A percentile compares a stretch with the other conserved stretches of the same genome.
These are phyloP conservation scores for Lamproptera curius DNA, from an alignment of 2,888 invertebrate genomes.

Conservation along the genomic window DNA sequence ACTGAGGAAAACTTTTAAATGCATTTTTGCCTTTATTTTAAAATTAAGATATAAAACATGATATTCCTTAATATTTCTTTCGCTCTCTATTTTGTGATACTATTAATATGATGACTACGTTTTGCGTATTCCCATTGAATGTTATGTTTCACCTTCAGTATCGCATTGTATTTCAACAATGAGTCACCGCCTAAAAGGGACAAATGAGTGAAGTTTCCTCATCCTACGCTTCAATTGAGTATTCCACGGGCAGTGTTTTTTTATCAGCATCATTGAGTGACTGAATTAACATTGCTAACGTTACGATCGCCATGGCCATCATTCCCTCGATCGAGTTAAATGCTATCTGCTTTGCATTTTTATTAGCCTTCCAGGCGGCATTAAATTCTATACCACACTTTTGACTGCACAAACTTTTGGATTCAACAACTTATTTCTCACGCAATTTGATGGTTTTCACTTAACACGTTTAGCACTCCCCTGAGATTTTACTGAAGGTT, in stretches of 20 bases:
- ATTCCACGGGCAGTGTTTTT: slow-evolving; percentile 30
- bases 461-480: too few species aligned
- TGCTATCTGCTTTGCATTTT: slow-evolving; percentile 16
- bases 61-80: too few species aligned
- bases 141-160: background rate
- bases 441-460: too few species aligned
- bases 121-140: too few species aligned
- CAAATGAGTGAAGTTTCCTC: slow-evolving; percentile 24
- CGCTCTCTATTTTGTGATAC: too few species aligned
- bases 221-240: slow-evolving; percentile 27
- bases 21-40: too few species aligned
- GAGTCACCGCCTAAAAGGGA: slow-evolving; percentile 51
- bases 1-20: too few species aligned
- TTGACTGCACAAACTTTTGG: background rate
- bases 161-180: slow-evolving; percentile 29
- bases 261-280: slow-evolving; percentile 40
- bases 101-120: too few species aligned
- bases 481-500: too few species aligned
- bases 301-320: slow-evolving; percentile 49
- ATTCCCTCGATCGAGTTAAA: slow-evolving; percentile 14
- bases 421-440: too few species aligned
- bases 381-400: slow-evolving; percentile 2
- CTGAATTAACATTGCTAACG: slow-evolving; percentile 58
- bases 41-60: too few species aligned
- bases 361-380: slow-evolving; percentile 10